These are phyloP conservation scores for Spodoptera exigua DNA, from an alignment of 2,888 invertebrate genomes.

Conservation along the genomic window DNA sequence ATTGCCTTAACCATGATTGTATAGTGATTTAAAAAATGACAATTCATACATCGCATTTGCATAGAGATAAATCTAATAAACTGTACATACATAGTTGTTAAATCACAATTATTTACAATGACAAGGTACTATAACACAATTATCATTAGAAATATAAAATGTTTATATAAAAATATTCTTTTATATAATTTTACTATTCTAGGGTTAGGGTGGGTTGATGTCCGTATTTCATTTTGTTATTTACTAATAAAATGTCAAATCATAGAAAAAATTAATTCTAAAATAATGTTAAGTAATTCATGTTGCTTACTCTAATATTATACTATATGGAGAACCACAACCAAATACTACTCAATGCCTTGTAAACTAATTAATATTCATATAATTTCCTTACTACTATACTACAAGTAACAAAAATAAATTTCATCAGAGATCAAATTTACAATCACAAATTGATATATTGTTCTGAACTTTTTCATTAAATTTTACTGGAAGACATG, in stretches of 20 bases:
- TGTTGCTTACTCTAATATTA: constrained; percentile 50
- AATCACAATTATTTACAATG: constrained; percentile 18
- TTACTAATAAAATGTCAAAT: constrained; percentile 66
- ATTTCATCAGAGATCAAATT: constrained; percentile 57
- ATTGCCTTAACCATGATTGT: constrained; percentile 12
- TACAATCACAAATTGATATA: constrained; percentile 43
- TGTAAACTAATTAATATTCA: background rate
- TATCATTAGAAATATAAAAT: constrained; percentile 36
- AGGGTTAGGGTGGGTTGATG: constrained; percentile 85
- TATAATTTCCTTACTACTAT: no score
- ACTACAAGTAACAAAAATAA: constrained; percentile 11
- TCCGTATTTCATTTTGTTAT: constrained; percentile 81
- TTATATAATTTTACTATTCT: constrained; percentile 70
- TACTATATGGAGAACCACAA: constrained; percentile 61
- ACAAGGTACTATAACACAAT: constrained; percentile 1
- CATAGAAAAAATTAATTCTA: constrained; percentile 32
- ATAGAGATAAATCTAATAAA: constrained; percentile 1
- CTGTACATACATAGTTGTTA: constrained; percentile 4
- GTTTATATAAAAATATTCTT: constrained; percentile 48
- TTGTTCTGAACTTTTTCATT: constrained; percentile 25
- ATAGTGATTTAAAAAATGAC: no score
- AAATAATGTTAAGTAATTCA: constrained; percentile 40
- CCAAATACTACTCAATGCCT: constrained; percentile 47
- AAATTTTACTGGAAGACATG: constrained; percentile 78
- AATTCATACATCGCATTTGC: constrained; percentile 4